phyloP scores from a whole-genome alignment of 2,113 vertebrate species.

The Nerophis ophidion region DNA sequence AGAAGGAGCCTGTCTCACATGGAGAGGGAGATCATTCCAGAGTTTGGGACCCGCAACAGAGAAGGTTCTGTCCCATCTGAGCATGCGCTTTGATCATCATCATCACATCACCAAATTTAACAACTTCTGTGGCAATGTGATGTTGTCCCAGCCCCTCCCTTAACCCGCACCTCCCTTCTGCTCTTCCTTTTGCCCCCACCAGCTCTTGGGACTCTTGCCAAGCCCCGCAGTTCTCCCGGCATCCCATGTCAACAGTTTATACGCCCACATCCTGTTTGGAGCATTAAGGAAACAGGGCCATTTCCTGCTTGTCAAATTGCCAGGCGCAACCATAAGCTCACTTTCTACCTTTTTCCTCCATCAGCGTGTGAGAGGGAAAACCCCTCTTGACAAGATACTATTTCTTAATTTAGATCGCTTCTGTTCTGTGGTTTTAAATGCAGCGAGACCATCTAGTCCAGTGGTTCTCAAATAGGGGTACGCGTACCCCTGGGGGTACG shows the following conservation, averaged over 20 bases:
- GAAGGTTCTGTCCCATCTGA: too few relatives aligned
- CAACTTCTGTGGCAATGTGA: neutral
- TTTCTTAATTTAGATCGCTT: constrained; percentile 8
- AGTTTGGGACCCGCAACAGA: too few relatives aligned
- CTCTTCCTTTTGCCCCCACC: constrained; percentile 4
- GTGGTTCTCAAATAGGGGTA: too few relatives aligned
- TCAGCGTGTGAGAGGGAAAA: constrained; percentile 14
- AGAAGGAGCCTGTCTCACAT: too few relatives aligned
- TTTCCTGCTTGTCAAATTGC: constrained; percentile 67
- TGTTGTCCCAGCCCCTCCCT: constrained; percentile 19
- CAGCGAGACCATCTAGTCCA: neutral
- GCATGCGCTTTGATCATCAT: too few relatives aligned
- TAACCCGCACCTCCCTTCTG: constrained; percentile 11
- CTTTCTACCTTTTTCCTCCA: constrained; percentile 30
- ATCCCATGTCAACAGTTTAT: constrained; percentile 76
- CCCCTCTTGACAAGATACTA: constrained; percentile 14
- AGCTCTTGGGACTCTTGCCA: constrained; percentile 54
- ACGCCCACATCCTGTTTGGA: constrained; percentile 76
- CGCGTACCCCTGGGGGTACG: too few relatives aligned
- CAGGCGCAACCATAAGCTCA: constrained; percentile 44
- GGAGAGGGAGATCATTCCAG: too few relatives aligned
- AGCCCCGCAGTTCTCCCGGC: constrained; percentile 55
- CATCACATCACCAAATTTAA: neutral
- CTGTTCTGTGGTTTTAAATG: constrained; percentile 7
- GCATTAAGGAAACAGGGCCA: constrained; percentile 74